phyloP scores from a whole-genome alignment of 2,797 vertebrate genomes.

The Ateles fusciceps region DNA sequence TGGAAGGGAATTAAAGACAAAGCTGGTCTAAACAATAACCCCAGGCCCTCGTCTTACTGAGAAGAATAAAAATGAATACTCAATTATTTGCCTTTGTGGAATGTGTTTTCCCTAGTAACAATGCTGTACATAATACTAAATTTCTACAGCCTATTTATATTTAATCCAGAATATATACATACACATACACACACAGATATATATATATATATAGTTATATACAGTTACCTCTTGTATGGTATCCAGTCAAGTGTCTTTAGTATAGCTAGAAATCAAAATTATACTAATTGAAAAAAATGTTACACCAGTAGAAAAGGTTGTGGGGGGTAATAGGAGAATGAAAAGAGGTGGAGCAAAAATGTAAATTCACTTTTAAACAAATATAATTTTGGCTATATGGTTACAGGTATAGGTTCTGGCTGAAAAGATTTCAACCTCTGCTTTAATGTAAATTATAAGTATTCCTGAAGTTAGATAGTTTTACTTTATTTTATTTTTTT shows the following conservation, averaged over 20 bases:
- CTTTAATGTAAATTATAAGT: neutral
- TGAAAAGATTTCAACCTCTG: slow-evolving; percentile 10
- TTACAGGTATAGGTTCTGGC: neutral
- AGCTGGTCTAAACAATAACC: neutral
- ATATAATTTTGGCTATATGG: neutral
- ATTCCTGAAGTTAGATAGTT: neutral
- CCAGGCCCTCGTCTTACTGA: neutral
- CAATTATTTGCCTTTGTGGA: neutral
- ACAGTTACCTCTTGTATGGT: neutral
- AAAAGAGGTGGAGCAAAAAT: neutral
- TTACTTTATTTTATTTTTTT: too few relatives aligned
- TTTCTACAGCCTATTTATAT: neutral
- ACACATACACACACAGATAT: neutral
- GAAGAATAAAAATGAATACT: neutral
- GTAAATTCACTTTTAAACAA: neutral
- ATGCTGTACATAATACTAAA: neutral
- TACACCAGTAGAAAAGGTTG: neutral
- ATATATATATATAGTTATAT: neutral
- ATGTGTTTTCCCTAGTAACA: neutral
- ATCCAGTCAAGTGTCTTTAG: neutral
- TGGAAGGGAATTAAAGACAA: neutral
- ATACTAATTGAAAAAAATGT: neutral
- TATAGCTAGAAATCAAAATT: neutral
- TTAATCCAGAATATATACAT: neutral
- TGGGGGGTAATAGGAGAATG: neutral